phyloP scores from a whole-genome alignment of 1,140 invertebrate species.

The Lepidostoma basale region DNA sequence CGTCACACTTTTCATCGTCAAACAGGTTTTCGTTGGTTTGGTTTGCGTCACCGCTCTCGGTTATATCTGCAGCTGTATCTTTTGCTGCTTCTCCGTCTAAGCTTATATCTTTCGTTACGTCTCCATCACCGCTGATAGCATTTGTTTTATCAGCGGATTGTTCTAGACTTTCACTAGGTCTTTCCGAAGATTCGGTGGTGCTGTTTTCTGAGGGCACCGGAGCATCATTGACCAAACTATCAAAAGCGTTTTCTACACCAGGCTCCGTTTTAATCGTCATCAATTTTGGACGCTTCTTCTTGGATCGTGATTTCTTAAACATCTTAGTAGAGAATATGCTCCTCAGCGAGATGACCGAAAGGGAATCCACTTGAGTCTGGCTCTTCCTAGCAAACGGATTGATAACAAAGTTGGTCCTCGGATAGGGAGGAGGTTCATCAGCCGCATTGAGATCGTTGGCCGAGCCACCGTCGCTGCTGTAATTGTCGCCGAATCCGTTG shows the following conservation, averaged over 20 bases:
- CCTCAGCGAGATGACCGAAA: slow-evolving; percentile 35
- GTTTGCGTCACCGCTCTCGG: neutral
- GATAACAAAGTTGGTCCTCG: slow-evolving; percentile 34
- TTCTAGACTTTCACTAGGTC: neutral
- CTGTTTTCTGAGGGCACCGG: neutral
- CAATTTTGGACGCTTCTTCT: slow-evolving; percentile 17
- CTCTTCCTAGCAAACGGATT: slow-evolving; percentile 40
- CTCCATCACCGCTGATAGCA: neutral
- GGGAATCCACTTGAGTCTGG: slow-evolving; percentile 35
- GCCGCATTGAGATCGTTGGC: neutral
- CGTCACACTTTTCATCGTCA: neutral
- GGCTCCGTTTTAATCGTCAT: neutral
- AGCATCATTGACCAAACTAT: neutral
- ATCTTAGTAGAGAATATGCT: slow-evolving; percentile 40
- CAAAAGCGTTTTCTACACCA: neutral
- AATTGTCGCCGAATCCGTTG: slow-evolving; percentile 24
- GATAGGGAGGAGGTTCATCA: neutral
- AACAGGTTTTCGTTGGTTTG: neutral
- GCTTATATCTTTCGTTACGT: neutral
- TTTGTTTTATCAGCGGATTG: neutral
- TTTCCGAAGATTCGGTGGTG: neutral
- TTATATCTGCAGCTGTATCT: neutral
- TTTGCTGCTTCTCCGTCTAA: neutral
- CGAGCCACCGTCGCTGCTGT: slow-evolving; percentile 23
- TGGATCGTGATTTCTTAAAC: slow-evolving; percentile 29